Base-by-base conservation (phyloP, 1,140 invertebrate genomes). In the Zaprionus ornatus region DNA sequence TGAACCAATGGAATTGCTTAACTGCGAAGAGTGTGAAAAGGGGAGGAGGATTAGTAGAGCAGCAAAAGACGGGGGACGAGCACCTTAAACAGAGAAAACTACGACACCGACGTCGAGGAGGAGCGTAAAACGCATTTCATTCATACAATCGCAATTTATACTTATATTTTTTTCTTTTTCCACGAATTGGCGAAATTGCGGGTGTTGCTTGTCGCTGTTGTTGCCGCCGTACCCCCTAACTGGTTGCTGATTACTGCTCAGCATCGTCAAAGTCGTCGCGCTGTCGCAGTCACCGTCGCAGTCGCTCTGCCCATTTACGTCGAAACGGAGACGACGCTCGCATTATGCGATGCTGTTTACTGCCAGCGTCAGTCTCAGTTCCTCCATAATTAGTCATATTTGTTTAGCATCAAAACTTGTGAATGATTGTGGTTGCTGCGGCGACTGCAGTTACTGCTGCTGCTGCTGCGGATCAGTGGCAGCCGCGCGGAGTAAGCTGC, bases 361-460 rank as follows among this genome's bases (percentile, higher is more conserved):
- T 90, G 81, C 64, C 64, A 35, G 64, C 64, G 56, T 54, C 54
- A 75, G 67, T 64, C 73, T 81, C 84, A 88, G 85, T 90, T 90
- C 85, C 85, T 90, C 85, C 85, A 90, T 90, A 90, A 90, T 90
- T 90, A 90, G 85, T 90, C 85, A 90, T 90, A 90, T 90, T 85
- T 90, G 85, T 85, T 90, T 90, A 90, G 85, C 85, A 85, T 90
- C 82, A 90, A 78, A 82, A 82, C 63, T 85, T 90, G 85, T 90
- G 85, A 88, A 90, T 90, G 86, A 85, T 79, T 83, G 77, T 67
- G 63, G 63, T 61, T 25, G 52, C 45, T 66, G 23, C 50, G 23
- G 45, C 19, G 10, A 23, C 9, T 50, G 45, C 45, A 25, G 52
- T 29, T 23, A 23, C 23, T 27, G 79, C 45, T 23, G 45, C 45